These are phyloP conservation scores for Trogon surrucura DNA, from an alignment of 2,113 vertebrate species.

Conservation along the genomic window DNA sequence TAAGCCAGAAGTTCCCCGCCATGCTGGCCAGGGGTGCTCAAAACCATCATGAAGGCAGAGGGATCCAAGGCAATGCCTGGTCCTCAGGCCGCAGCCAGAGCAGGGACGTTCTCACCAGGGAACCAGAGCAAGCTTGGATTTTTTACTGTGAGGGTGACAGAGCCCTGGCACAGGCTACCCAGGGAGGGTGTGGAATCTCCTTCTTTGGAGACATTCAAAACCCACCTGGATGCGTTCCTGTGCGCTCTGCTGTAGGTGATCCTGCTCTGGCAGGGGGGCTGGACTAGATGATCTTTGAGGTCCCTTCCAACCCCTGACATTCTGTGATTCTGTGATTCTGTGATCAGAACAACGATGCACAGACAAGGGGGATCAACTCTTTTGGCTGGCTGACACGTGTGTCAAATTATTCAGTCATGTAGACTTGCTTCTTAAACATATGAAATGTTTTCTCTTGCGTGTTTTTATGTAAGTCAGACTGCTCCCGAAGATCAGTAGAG, in stretches of 20 bases:
- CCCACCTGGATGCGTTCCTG: no score
- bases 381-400: neutral
- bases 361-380: neutral
- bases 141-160: no score
- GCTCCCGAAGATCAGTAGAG: neutral
- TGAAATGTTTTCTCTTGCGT: neutral
- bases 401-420: neutral
- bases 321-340: no score
- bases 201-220: no score
- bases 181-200: no score
- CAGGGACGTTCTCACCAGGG: neutral
- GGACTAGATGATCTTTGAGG: no score
- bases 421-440: neutral
- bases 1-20: neutral
- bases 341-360: neutral
- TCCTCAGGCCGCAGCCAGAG: neutral
- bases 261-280: no score
- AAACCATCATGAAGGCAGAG: neutral
- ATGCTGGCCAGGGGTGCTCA: neutral
- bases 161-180: no score
- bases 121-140: neutral
- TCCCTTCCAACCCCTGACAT: no score
- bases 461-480: neutral
- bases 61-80: neutral
- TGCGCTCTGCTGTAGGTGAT: no score